Evolutionary conservation across 2,113 vertebrate genomes (phyloP).

Genomic region (Campylomormyrus tamandua): DNA sequence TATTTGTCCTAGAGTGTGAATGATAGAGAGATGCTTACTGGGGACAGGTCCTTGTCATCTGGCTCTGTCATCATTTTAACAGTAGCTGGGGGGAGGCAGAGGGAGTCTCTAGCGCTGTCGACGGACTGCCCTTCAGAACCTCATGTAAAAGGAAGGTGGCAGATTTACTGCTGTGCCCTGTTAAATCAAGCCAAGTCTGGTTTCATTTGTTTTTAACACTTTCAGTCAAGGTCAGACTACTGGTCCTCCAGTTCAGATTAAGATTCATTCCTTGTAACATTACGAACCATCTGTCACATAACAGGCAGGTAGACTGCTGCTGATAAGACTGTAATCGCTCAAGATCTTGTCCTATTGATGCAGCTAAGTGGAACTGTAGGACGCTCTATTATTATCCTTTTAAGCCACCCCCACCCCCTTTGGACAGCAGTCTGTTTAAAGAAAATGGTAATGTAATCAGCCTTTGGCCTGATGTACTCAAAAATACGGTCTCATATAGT

Average conservation of each 20-base stretch:
- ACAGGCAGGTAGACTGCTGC: background rate
- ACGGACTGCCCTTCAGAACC: background rate
- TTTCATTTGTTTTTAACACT: background rate
- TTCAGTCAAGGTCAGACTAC: background rate
- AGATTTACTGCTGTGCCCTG: background rate
- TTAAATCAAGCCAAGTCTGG: background rate
- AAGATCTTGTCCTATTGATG: background rate
- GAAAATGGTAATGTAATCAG: constrained; percentile 10
- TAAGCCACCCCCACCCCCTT: background rate
- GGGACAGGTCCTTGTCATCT: background rate
- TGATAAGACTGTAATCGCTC: background rate
- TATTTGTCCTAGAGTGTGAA: background rate
- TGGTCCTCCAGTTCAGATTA: background rate
- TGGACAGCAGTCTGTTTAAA: background rate
- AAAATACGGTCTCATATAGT: background rate
- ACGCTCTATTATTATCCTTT: background rate
- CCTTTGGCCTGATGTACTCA: background rate
- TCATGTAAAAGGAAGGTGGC: background rate
- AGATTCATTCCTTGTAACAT: background rate
- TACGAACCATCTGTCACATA: background rate
- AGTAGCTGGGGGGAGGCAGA: background rate
- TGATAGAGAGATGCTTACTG: background rate
- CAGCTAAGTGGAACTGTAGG: background rate
- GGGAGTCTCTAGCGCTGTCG: background rate
- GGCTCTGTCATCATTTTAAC: background rate